Evolutionary conservation across 1,140 invertebrate genomes (phyloP), one percentile per base, ranked within the genome.

Genomic region (Hycleus phaleratus): DNA sequence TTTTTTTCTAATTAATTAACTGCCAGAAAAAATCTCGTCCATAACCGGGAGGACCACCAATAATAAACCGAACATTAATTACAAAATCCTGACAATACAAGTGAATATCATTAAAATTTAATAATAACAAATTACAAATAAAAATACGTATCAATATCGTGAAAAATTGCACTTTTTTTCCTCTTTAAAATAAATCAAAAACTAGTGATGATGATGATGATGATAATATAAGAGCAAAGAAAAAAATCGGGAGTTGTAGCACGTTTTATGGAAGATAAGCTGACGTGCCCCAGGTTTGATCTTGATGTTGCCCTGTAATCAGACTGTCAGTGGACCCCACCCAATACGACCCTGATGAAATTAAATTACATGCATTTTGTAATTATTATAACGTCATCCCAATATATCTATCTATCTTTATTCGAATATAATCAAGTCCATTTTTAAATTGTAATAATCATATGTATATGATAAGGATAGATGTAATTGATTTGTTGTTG

Each of bases 301-400:
- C 32, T 32, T 32, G 32, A 32, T 32, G 32, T 7, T 59, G 61
- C 59, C 65, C 70, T 67, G 62, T 68, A 71, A 71, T 71, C 68
- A 71, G 62, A 49, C 66, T 71, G 70, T 71, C 70, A 69, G 54
- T 70, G 62, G 58, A 58, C 68, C 59, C 68, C 70, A 59, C 70
- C 70, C 66, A 68, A 62, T 62, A 64, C 70, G 64, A 68, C 70
- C 67, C 70, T 69, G 68, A 70, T 63, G 64, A 71, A 71, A 71
- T 71, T 71, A 71, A 71, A 71, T 71, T 69, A 70, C 66, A 66
- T 62, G 63, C 63, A 62, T 58, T 56, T 63, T 59, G 45, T 58
- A 66, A 68, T 66, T 64, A 59, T 58, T 46, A 49, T 45, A 62
- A 64, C 67, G 63, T 64, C 65, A 64, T n/a, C 18, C 42, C 47